Base-by-base conservation (phyloP, 2,113 vertebrate species). In the Spheniscus mendiculus region DNA sequence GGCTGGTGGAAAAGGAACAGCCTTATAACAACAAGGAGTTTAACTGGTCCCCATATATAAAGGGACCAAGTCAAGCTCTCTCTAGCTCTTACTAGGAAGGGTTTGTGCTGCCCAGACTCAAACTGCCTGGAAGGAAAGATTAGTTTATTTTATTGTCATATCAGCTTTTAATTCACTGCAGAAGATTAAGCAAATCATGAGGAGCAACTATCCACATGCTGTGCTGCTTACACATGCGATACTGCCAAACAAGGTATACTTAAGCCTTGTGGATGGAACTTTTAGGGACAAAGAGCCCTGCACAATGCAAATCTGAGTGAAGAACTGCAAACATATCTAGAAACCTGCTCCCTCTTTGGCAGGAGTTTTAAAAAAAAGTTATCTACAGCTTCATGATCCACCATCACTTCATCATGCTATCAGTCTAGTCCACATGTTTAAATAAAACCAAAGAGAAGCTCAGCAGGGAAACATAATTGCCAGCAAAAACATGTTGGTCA, bases 181-280 rank as follows among this genome's bases (percentile, higher is more conserved):
- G 50, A 84, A 71, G 32, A 90, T 27, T 6, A 71, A 45, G 25
- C n/a, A 72, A 76, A 86, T 29, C 42, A 25, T 0, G 1, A 89
- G 50, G 2, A 62, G 52, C 42, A 66, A n/a, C 67, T 61, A 53
- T 3, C 32, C 38, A 87, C 10, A 20, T 13, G 15, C 59, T 71
- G 3, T 2, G 4, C 42, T 55, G 8, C 36, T 45, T 36, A 65
- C 2, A 11, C 34, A 40, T 0, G 9, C 0, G 0, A 52, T 42
- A 32, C 18, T 76, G 65, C 61, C 2, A 1, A 45, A 71, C 13
- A 25, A 87, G 12, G 50, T 32, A 62, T 2, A 22, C 25, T 91
- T 53, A 58, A 58, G 32, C 16, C 38, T 71, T 42, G 58, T 0
- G 6, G 25, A 65, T 1, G 2, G 34, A 77, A 74, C 32, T 80